These are phyloP conservation scores for Ptychobarbus kaznakovi DNA, from an alignment of 2,797 vertebrate genomes.

Conservation along the genomic window DNA sequence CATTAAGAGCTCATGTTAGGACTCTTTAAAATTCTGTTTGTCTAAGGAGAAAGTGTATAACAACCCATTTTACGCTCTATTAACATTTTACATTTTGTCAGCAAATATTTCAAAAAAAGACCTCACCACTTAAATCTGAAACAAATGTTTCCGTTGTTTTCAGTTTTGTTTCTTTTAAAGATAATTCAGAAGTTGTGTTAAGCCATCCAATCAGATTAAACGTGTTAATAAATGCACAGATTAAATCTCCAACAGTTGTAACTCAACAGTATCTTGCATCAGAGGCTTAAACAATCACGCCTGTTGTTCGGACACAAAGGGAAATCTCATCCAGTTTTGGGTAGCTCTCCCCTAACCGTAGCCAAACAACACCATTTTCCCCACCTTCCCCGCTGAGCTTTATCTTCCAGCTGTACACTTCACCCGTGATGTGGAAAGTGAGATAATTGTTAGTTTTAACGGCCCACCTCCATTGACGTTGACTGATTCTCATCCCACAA, in stretches of 20 bases:
- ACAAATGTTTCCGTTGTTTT: not conserved
- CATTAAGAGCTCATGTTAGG: not conserved
- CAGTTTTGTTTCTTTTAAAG: not conserved
- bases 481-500: slow-evolving; percentile 20
- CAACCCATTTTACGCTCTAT: not conserved
- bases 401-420: slow-evolving; percentile 19
- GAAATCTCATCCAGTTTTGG: slow-evolving; percentile 19
- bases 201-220: slow-evolving; percentile 25
- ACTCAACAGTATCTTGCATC: slow-evolving; percentile 2
- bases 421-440: slow-evolving; percentile 38
- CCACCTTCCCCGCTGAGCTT: slow-evolving; percentile 8
- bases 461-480: slow-evolving; percentile 2
- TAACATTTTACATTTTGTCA: not conserved
- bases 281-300: not conserved
- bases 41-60: not conserved
- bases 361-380: slow-evolving; percentile 32
- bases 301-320: not conserved
- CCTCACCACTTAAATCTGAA: not conserved
- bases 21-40: not conserved
- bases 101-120: not conserved
- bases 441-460: slow-evolving; percentile 47
- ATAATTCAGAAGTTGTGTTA: not conserved
- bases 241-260: not conserved
- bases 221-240: not conserved
- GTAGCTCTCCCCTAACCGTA: slow-evolving; percentile 20